A percentile compares a stretch with the other conserved stretches of the same genome.
phyloP scores from a whole-genome alignment of 2,888 invertebrate species.

The Baccha elongata region DNA sequence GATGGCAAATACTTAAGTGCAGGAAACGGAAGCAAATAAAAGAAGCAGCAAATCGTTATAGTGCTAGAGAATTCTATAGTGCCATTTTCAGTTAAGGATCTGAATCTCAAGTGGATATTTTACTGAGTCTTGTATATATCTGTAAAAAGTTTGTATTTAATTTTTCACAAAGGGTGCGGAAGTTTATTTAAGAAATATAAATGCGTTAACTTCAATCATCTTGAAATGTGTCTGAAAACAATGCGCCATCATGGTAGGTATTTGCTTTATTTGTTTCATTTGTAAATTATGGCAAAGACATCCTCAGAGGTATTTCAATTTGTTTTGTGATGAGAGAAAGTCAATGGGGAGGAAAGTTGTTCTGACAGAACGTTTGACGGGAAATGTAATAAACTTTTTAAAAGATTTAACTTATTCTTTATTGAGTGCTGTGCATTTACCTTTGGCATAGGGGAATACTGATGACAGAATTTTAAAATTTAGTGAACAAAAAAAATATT shows the following conservation, averaged over 20 bases:
- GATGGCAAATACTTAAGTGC: constrained; percentile 57
- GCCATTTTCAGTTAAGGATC: neutral
- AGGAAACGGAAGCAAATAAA: constrained; percentile 49
- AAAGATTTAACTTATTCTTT: neutral
- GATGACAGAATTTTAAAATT: no score
- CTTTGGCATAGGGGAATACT: no score
- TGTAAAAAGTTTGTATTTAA: neutral
- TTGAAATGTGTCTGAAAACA: constrained; percentile 5
- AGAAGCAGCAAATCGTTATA: neutral
- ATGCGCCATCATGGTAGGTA: neutral
- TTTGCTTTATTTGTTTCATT: constrained; percentile 46
- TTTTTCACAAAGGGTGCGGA: constrained; percentile 36
- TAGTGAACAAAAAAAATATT: no score
- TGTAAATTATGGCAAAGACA: constrained; percentile 20
- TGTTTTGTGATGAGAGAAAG: constrained; percentile 12
- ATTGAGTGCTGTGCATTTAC: no score
- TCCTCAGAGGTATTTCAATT: constrained; percentile 39
- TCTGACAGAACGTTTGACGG: constrained; percentile 2
- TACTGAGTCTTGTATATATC: neutral
- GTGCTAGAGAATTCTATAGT: neutral
- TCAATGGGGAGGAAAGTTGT: neutral
- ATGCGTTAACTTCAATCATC: constrained; percentile 47
- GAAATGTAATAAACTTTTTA: neutral
- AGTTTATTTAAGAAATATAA: constrained; percentile 52
- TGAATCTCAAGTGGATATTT: constrained; percentile 7